These are phyloP conservation scores for Rhinoraja longicauda DNA, from an alignment of 2,797 vertebrate species.

Conservation along the genomic window DNA sequence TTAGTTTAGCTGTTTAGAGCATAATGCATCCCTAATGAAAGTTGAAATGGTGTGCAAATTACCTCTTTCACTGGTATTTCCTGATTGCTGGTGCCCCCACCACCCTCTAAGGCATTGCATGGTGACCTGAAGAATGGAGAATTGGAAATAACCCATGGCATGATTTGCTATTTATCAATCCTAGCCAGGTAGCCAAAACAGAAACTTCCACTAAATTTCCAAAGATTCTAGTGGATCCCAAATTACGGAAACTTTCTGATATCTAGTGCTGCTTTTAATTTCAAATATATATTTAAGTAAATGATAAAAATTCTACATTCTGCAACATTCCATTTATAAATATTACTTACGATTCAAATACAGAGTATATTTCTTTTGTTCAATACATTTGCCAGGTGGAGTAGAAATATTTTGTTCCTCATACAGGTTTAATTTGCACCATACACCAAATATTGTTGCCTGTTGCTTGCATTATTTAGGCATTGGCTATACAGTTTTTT, in stretches of 20 bases:
- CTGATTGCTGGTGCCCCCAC: neutral
- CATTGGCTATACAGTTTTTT: neutral
- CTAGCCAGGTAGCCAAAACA: neutral
- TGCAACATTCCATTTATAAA: neutral
- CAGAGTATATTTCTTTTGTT: neutral
- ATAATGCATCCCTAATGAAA: neutral
- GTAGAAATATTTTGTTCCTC: slow-evolving; percentile 6
- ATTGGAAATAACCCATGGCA: neutral
- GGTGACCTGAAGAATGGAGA: neutral
- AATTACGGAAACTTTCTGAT: neutral
- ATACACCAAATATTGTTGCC: neutral
- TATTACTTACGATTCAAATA: neutral
- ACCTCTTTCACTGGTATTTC: neutral
- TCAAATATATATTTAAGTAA: neutral
- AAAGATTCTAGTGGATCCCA: neutral
- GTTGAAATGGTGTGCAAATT: neutral
- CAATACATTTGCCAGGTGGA: neutral
- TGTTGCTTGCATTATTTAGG: slow-evolving; percentile 5
- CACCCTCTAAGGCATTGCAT: neutral
- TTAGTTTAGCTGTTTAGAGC: neutral
- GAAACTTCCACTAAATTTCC: neutral
- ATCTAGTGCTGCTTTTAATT: neutral
- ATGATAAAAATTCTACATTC: neutral
- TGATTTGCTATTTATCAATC: neutral
- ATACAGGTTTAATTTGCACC: neutral